phyloP scores from a whole-genome alignment of 2,113 vertebrate genomes.

The Macheiramphus alcinus region DNA sequence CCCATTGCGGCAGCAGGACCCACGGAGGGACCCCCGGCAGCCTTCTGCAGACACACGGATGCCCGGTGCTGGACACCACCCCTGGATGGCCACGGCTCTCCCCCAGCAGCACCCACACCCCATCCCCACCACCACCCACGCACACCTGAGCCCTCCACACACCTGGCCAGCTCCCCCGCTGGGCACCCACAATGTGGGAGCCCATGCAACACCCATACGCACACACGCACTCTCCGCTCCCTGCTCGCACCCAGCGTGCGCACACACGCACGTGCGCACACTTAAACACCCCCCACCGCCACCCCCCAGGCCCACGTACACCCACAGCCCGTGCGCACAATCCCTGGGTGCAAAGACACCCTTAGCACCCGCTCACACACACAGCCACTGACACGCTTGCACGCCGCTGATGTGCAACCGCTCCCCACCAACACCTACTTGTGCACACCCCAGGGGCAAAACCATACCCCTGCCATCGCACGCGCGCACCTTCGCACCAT shows the following conservation, averaged over 20 bases:
- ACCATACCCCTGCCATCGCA: rapidly evolving
- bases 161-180: not conserved
- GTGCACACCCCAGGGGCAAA: not conserved
- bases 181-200: not conserved
- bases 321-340: not conserved
- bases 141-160: not conserved
- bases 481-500: not conserved
- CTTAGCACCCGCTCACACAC: not conserved
- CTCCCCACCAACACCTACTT: not conserved
- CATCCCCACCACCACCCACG: rapidly evolving
- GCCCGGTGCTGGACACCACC: not conserved
- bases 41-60: rapidly evolving
- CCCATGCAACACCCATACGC: not conserved
- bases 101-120: not conserved
- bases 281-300: not conserved
- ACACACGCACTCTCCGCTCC: not conserved
- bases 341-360: not conserved
- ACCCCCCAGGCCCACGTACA: not conserved
- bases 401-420: too few species aligned
- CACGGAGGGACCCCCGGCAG: rapidly evolving
- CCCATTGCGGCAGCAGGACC: rapidly evolving
- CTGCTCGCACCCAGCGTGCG: not conserved
- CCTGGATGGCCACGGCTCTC: rapidly evolving
- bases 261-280: not conserved
- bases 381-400: not conserved